Evolutionary conservation across 2,113 vertebrate species (phyloP).

Genomic region (Varanus salvator): DNA sequence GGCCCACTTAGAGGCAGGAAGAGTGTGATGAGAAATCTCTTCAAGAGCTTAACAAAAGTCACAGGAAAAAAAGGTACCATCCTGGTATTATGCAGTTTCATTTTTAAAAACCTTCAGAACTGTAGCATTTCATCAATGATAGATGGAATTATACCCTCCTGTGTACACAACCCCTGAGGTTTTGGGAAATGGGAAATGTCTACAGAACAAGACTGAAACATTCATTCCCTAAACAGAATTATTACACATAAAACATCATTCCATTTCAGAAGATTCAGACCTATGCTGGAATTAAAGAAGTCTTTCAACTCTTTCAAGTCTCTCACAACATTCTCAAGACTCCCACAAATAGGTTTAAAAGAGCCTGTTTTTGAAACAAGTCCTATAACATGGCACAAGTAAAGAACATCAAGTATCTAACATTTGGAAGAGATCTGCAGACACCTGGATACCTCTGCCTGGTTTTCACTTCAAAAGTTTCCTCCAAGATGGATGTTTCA

Average conservation of each 20-base stretch:
- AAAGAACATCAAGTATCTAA: background rate
- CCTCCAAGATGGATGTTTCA: no score
- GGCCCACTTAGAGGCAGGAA: background rate
- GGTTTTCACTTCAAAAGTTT: background rate
- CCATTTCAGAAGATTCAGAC: background rate
- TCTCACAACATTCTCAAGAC: background rate
- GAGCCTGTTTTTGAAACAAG: background rate
- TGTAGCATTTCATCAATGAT: background rate
- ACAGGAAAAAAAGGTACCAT: background rate
- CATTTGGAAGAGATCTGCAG: background rate
- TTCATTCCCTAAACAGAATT: slow-evolving; percentile 7
- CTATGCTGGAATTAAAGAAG: background rate
- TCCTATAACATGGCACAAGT: background rate
- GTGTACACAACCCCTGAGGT: background rate
- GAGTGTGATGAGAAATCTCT: background rate
- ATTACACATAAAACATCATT: background rate
- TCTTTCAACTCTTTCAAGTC: background rate
- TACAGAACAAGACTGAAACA: background rate
- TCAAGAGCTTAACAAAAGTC: background rate
- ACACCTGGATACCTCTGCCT: background rate
- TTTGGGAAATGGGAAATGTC: background rate
- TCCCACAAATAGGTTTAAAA: background rate
- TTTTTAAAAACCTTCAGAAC: background rate
- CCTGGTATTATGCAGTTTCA: background rate
- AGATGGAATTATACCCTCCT: slow-evolving; percentile 1